These are phyloP conservation scores for Sisyra terminalis DNA, from an alignment of 2,888 invertebrate species.

Conservation along the genomic window DNA sequence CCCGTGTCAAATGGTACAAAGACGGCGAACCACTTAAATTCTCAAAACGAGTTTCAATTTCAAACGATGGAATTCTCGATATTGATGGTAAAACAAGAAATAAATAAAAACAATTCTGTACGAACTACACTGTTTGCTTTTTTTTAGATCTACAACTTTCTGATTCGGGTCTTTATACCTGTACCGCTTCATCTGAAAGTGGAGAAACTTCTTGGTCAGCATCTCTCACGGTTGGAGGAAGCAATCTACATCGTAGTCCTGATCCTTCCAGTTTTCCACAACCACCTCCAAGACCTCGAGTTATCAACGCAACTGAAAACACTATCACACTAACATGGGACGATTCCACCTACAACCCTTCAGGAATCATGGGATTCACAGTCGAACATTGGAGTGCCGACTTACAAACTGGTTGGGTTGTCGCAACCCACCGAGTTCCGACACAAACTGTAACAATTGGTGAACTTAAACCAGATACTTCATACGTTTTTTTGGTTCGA, in stretches of 20 bases:
- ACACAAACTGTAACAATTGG: constrained; percentile 52
- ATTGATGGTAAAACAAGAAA: constrained; percentile 59
- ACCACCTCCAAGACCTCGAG: constrained; percentile 54
- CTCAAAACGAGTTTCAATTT: constrained; percentile 36
- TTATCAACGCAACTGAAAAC: constrained; percentile 46
- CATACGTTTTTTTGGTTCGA: constrained; percentile 71
- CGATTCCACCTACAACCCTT: constrained; percentile 29
- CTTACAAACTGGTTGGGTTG: constrained; percentile 60
- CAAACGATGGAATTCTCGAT: constrained; percentile 52
- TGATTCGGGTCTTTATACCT: constrained; percentile 68
- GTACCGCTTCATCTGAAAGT: constrained; percentile 67
- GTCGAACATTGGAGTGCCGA: constrained; percentile 65
- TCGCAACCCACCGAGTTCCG: constrained; percentile 48
- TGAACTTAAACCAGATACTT: constrained; percentile 59
- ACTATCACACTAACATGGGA: constrained; percentile 46
- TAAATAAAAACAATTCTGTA: too few relatives aligned
- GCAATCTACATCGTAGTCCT: constrained; percentile 50
- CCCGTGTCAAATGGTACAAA: constrained; percentile 62
- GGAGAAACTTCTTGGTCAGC: constrained; percentile 77
- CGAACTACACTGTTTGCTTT: too few relatives aligned
- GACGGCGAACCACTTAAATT: constrained; percentile 44
- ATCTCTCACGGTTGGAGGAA: constrained; percentile 41
- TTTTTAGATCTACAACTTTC: constrained; percentile 46
- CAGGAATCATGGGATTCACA: constrained; percentile 43
- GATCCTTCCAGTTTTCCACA: constrained; percentile 55